These are phyloP conservation scores for Perca flavescens DNA, from an alignment of 2,113 vertebrate genomes.

Conservation along the genomic window DNA sequence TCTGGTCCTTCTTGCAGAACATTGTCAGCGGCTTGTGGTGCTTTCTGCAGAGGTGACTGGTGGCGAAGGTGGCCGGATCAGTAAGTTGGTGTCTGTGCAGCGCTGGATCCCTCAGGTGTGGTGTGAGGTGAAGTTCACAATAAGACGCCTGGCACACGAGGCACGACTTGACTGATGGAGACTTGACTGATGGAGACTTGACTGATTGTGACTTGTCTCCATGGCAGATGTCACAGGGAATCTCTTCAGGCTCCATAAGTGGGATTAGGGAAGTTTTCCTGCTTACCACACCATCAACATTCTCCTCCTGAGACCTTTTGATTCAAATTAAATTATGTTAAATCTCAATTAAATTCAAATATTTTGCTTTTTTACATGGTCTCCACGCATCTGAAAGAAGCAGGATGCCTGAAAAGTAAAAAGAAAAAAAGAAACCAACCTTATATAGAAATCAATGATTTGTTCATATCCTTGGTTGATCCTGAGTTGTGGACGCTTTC, in stretches of 20 bases:
- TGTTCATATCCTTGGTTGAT: slow-evolving; percentile 44
- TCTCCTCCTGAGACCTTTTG: slow-evolving; percentile 12
- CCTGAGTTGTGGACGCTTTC: slow-evolving; percentile 20
- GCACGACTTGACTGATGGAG: slow-evolving; percentile 60
- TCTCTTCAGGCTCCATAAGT: slow-evolving; percentile 62
- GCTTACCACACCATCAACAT: rapidly evolving
- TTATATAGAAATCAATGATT: slow-evolving; percentile 24
- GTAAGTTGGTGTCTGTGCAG: slow-evolving; percentile 88
- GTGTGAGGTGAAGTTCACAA: slow-evolving; percentile 85
- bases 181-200: too few species aligned
- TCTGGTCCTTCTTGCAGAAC: slow-evolving; percentile 89
- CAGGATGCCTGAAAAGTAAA: not conserved
- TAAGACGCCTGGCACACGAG: slow-evolving; percentile 65
- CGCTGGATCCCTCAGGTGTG: slow-evolving; percentile 85
- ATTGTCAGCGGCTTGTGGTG: slow-evolving; percentile 89
- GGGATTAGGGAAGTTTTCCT: not conserved
- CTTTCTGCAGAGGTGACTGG: slow-evolving; percentile 82
- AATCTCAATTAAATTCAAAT: not conserved
- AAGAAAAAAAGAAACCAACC: not conserved
- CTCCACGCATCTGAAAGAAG: not conserved
- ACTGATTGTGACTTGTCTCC: slow-evolving; percentile 16
- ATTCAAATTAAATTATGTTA: not conserved
- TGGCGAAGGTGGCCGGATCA: slow-evolving; percentile 86
- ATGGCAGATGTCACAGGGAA: slow-evolving; percentile 87
- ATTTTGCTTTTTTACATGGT: too few species aligned